Base-by-base conservation (phyloP, 2,888 invertebrate genomes). In the Drosophila neutralis region DNA sequence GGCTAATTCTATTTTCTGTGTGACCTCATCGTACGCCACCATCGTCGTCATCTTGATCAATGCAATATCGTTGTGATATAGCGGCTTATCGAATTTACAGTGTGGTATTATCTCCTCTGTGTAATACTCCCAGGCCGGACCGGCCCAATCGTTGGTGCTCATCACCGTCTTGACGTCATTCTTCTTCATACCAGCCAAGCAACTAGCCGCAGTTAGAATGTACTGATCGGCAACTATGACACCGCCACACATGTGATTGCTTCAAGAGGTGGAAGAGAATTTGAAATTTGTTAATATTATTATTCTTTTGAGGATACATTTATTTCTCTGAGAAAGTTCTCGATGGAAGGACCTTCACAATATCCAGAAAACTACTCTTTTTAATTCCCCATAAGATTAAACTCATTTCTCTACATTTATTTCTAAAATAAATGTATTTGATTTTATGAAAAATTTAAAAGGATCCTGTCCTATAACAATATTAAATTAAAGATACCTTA, bases 11-110 rank as follows among this genome's bases (percentile, higher is more conserved):
- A 96, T 93, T 1, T 95, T 94, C 63, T 94, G 93, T 0, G 95
- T 95, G 0, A 90, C 89, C 0, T 94, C 93, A 56, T 94, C 93
- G 72, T 95, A 94, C 18, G 92, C 91, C 4, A 96, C 94, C 31
- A 94, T 93, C 0, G 93, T 83, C 0, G 93, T 91, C 36, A 96
- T 92, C 82, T 94, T 94, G 6, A 97, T 86, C 3, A 97, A 90
- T 0, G 96, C 96, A 67, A 97, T 95, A 81, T 97, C 96, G 85
- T 96, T 95, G 58, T 93, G 91, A 53, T 91, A 92, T 36, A 89
- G 35, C 1, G 93, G 92, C 52, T 87, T 76, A 68, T 93, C 92
- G 57, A 91, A 92, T 38, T 89, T 87, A 38, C 90, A 90, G 48
- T 93, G 93, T 0, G 83, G 27, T 4, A 83, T 67, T 0, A 93